Evolutionary conservation across 2,797 vertebrate species (phyloP).

Genomic region (Rhincodon typus): DNA sequence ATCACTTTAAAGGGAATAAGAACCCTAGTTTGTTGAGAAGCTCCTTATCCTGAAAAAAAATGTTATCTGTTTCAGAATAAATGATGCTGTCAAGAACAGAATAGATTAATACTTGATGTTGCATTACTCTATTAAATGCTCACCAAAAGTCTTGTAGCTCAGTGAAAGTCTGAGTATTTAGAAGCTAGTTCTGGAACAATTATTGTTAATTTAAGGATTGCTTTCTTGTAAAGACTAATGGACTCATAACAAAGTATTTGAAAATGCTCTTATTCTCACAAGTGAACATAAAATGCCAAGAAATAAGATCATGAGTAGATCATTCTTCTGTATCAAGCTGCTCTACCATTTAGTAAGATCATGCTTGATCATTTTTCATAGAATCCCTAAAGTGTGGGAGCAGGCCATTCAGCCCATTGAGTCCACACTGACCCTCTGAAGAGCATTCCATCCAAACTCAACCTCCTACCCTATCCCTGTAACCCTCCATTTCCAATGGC

Average conservation of each 20-base stretch:
- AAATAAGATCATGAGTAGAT: no score
- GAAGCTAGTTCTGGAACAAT: not conserved
- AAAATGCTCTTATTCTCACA: not conserved
- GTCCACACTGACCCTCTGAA: no score
- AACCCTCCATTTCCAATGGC: no score
- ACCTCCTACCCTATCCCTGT: no score
- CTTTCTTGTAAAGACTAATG: not conserved
- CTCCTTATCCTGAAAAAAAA: not conserved
- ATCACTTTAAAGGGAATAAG: not conserved
- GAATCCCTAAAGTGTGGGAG: no score
- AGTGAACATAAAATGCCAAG: not conserved
- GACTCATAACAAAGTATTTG: not conserved
- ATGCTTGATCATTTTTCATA: no score
- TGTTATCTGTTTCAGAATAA: not conserved
- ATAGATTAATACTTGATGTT: not conserved
- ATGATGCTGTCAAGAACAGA: not conserved
- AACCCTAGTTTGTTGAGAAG: not conserved
- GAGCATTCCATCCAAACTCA: no score
- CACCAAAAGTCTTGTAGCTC: not conserved
- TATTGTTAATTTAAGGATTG: not conserved
- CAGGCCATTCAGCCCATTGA: no score
- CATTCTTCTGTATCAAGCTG: no score
- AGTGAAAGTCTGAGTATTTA: not conserved
- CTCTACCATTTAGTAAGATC: no score
- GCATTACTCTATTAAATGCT: not conserved